phyloP scores from a whole-genome alignment of 2,888 invertebrate genomes.

The Nemurella pictetii region DNA sequence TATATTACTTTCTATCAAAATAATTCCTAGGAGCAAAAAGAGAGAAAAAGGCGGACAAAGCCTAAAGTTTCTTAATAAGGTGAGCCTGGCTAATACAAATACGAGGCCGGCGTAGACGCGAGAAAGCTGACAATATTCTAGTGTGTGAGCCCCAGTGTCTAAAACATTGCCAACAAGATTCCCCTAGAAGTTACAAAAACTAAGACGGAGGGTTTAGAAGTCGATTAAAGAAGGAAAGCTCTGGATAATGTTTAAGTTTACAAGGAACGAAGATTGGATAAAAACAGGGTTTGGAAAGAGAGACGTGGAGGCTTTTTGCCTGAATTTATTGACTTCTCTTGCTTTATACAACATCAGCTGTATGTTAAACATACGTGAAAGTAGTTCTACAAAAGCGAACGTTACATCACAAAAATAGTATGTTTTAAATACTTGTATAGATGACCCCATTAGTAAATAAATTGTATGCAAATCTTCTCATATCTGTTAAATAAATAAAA shows the following conservation, averaged over 20 bases:
- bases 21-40: neutral
- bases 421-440: too few species aligned
- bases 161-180: neutral
- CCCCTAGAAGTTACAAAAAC: neutral
- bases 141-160: neutral
- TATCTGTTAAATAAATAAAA: neutral
- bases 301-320: neutral
- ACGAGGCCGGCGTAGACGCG: neutral
- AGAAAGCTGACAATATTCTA: neutral
- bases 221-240: conserved; percentile 20
- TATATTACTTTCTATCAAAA: neutral
- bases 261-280: neutral
- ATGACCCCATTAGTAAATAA: too few species aligned
- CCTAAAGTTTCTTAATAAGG: neutral
- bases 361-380: neutral
- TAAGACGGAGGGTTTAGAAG: conserved; percentile 23
- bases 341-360: neutral
- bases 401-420: too few species aligned
- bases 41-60: neutral
- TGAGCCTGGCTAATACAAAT: neutral
- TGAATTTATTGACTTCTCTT: neutral
- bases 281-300: conserved; percentile 1
- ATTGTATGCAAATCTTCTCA: too few species aligned
- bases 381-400: too few species aligned
- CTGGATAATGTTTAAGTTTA: conserved; percentile 23